Conservation (phyloP, 2,888 invertebrate genomes). For the Candidula unifasciata region DNA sequence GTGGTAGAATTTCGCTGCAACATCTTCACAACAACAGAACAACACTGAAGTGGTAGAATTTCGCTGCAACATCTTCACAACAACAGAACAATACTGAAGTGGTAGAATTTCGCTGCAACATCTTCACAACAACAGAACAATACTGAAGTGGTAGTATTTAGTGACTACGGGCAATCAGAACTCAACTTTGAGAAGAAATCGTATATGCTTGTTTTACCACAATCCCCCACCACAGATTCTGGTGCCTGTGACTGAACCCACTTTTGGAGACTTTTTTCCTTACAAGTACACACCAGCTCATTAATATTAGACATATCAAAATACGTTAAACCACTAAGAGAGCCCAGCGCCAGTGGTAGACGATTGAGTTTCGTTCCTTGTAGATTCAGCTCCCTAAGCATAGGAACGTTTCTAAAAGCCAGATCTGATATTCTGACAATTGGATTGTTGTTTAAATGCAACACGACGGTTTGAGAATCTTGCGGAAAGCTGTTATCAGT, state of each 20-base stretch:
- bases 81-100: no score
- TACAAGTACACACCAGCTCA: constrained; percentile 1
- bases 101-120: no score
- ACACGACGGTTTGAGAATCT: background rate
- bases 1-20: no score
- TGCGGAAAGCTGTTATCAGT: constrained; percentile 6
- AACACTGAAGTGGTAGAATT: no score
- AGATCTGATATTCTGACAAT: background rate
- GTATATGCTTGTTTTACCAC: background rate
- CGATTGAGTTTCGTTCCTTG: background rate
- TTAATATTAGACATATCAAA: constrained; percentile 3
- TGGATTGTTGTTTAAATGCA: constrained; percentile 9
- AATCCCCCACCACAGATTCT: background rate
- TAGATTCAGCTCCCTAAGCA: background rate
- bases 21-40: no score
- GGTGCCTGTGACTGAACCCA: background rate
- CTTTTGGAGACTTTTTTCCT: background rate
- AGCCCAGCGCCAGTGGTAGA: background rate
- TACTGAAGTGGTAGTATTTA: no score
- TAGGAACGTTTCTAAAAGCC: background rate
- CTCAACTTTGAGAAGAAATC: background rate
- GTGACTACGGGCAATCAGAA: background rate
- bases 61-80: no score
- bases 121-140: no score
- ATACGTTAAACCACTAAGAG: background rate